Base-by-base conservation (phyloP, 2,888 invertebrate genomes). In the Belgica antarctica region DNA sequence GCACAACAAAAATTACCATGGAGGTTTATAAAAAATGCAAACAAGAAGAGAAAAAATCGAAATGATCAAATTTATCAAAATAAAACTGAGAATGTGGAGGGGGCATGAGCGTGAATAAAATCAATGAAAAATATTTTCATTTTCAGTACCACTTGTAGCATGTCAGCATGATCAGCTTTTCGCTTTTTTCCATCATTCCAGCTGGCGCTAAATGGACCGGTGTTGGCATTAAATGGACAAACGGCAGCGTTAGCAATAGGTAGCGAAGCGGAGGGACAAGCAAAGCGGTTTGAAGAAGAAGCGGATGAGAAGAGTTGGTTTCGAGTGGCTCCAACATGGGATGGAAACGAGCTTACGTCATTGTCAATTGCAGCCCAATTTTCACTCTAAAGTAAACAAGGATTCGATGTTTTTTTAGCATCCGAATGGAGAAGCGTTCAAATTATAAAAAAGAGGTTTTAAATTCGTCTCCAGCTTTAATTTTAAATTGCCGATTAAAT, bases 111-210 rank as follows among this genome's bases (percentile, higher is more conserved):
- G 17, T 46, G 22, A 46, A 66, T 19, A 52, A 57, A 63, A 63
- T 63, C 63, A 63, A 63, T 63, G 36, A 63, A n/a, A 63, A 17
- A 34, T 59, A 34, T 62, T 15, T 41, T 24, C 36, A 41, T 46
- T 65, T 65, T 15, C 28, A 57, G 46, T 28, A 52, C 68, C 68
- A 68, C 68, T 68, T 68, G 68, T 68, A 68, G 68, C 28, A 57
- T 68, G 68, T 68, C 68, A 57, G 68, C 57, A 46, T 25, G 59
- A 59, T 59, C 25, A 59, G 25, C 59, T 68, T 57, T 57, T 17
- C 31, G 57, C 31, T 68, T 68, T 34, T 68, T 68, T 68, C 57
- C 31, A 57, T 57, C 57, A 34, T 57, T 10, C 24, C 28, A 17
- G n/a, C 34, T 34, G 17, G n/a, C 22, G 12, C 7, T 8, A 46